These are phyloP conservation scores for Diadegma fenestrale DNA, from an alignment of 2,888 invertebrate species.

Conservation along the genomic window DNA sequence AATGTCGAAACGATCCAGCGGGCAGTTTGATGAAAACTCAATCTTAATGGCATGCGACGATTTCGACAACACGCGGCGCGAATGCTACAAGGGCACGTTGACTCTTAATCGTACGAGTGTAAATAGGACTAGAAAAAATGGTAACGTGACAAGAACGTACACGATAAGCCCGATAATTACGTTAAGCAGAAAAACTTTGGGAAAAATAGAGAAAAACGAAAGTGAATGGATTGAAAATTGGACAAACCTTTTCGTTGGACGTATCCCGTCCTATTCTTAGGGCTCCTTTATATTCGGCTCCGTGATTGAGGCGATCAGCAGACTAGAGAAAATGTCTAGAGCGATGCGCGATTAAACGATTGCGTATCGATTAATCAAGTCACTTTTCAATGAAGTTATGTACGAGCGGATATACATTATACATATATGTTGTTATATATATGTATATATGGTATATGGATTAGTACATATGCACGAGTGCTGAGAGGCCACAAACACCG, in stretches of 20 bases:
- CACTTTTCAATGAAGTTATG: constrained; percentile 15
- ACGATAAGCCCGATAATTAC: not conserved
- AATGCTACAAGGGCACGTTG: not conserved
- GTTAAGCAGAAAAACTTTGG: not conserved
- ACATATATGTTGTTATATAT: not conserved
- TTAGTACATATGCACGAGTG: not conserved
- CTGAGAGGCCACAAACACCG: constrained; percentile 48
- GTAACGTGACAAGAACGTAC: not conserved
- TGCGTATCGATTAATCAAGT: constrained; percentile 45
- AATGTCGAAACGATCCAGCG: not conserved
- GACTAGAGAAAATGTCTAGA: constrained; percentile 18
- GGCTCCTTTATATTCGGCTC: constrained; percentile 14
- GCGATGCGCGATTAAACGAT: constrained; percentile 36
- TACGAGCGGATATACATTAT: constrained; percentile 15
- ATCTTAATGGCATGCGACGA: not conserved
- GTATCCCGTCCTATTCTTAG: constrained; percentile 36
- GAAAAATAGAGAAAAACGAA: not conserved
- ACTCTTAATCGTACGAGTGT: not conserved
- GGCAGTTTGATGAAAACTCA: not conserved
- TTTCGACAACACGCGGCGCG: not conserved
- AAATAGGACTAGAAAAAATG: not conserved
- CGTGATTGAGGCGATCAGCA: constrained; percentile 39
- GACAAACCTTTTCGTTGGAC: constrained; percentile 50
- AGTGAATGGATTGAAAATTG: not conserved
- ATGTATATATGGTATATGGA: constrained; percentile 17